Conservation (phyloP, 2,113 vertebrate species). For the Coregonus clupeaformis region DNA sequence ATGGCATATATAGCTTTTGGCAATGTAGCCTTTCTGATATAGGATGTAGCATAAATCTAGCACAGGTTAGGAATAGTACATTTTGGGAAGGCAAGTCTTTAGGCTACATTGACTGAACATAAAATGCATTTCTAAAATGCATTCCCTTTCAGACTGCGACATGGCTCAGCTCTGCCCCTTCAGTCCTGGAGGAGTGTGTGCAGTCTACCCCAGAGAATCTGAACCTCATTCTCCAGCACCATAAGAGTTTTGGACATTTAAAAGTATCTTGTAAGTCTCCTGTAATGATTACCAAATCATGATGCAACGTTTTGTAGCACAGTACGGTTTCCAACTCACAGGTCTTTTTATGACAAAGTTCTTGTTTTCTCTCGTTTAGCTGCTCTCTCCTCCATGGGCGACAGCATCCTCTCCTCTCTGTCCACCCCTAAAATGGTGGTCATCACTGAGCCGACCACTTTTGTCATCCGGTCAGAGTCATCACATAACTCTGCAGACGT, state of each 20-base stretch:
- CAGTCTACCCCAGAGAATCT: constrained; percentile 58
- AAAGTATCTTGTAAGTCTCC: constrained; percentile 54
- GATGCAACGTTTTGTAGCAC: neutral
- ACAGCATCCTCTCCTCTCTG: constrained; percentile 68
- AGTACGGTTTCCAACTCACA: neutral
- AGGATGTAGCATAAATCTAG: too few relatives aligned
- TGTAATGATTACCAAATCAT: neutral
- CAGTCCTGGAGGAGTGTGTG: constrained; percentile 73
- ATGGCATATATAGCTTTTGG: neutral
- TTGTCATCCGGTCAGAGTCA: constrained; percentile 43
- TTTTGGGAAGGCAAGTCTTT: neutral
- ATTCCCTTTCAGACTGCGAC: constrained; percentile 62
- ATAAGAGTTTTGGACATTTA: constrained; percentile 45
- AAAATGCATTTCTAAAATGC: neutral
- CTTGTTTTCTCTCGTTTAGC: constrained; percentile 38
- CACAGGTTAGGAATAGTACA: neutral
- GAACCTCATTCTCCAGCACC: constrained; percentile 55
- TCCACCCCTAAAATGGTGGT: constrained; percentile 59
- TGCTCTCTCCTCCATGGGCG: constrained; percentile 47
- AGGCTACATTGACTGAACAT: neutral
- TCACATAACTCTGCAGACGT: constrained; percentile 56
- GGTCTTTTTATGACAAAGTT: neutral
- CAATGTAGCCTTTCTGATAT: too few relatives aligned
- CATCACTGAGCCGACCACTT: constrained; percentile 32
- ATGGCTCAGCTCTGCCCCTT: constrained; percentile 67